Base-by-base conservation (phyloP, 2,113 vertebrate species). In the Tympanuchus pallidicinctus region DNA sequence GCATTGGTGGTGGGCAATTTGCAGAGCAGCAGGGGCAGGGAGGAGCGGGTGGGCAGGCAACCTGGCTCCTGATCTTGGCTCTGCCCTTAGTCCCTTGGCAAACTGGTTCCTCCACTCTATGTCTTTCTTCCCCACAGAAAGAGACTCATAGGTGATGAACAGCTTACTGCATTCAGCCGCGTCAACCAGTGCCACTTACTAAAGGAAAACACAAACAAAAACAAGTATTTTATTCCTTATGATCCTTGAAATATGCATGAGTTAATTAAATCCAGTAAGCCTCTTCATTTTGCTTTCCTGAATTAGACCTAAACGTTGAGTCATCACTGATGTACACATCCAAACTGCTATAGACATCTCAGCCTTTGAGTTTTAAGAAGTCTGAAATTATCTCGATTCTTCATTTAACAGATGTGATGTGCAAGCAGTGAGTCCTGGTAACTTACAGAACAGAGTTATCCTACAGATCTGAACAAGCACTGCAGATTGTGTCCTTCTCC, bases 41-140 rank as follows among this genome's bases (percentile, higher is more conserved):
- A 52, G 86, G 36, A 89, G 73, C 65, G 90, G 85, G 93, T 89
- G 89, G 91, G 92, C 72, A 88, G 80, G 82, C 69, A 91, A 52
- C 74, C 72, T 78, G 82, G 85, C 89, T 93, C 91, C 65, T 85
- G 63, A 43, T 89, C 85, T 91, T 95, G 89, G 75, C 92, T 91
- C 82, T 89, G 56, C 72, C 75, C 66, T 43, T 71, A 50, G 18
- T 85, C 94, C 67, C 82, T 88, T 91, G 82, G 61, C 85, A 95
- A 83, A 82, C 82, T 83, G 43, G 66, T 91, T 80, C 67, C 60
- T 57, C n/a, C 25, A 24, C 76, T 88, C 82, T 13, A 1, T 74
- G 78, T 72, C 72, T 96, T 80, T 64, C 87, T 88, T 92, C 71
- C 38, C 32, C 42, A 36, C 71, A 66, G 77, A 93, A 52, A 27